These are phyloP conservation scores for Equus quagga DNA, from an alignment of 2,113 vertebrate genomes.

Conservation along the genomic window DNA sequence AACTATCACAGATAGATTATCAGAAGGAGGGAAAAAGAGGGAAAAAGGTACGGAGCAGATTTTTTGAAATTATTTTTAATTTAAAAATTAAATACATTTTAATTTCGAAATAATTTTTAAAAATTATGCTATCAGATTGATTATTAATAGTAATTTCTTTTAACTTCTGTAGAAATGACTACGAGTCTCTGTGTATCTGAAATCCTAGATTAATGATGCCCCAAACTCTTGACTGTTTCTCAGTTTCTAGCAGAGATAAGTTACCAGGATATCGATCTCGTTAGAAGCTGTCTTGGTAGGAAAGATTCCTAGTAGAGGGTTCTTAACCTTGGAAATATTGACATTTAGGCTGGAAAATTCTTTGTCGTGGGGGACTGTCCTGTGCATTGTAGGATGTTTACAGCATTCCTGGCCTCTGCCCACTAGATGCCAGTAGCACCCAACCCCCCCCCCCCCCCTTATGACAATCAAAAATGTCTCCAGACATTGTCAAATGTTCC, in stretches of 20 bases:
- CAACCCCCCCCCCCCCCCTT: background rate
- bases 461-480: slow-evolving; percentile 10
- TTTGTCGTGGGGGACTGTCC: background rate
- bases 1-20: background rate
- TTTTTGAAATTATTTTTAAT: background rate
- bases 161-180: background rate
- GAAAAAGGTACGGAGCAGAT: background rate
- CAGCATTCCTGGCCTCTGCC: background rate
- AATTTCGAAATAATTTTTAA: no score
- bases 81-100: no score
- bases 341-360: slow-evolving; percentile 51
- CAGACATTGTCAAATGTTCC: background rate
- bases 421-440: background rate
- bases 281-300: background rate
- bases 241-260: background rate
- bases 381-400: slow-evolving; percentile 9
- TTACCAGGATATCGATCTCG: background rate
- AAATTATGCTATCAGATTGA: background rate
- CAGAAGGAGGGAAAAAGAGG: background rate
- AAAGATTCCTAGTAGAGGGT: background rate
- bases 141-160: background rate
- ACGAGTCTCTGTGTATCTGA: background rate
- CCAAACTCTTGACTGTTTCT: background rate
- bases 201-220: background rate
- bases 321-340: background rate